Evolutionary conservation across 2,113 vertebrate genomes (phyloP).

Genomic region (Coptodon bakossiorum): DNA sequence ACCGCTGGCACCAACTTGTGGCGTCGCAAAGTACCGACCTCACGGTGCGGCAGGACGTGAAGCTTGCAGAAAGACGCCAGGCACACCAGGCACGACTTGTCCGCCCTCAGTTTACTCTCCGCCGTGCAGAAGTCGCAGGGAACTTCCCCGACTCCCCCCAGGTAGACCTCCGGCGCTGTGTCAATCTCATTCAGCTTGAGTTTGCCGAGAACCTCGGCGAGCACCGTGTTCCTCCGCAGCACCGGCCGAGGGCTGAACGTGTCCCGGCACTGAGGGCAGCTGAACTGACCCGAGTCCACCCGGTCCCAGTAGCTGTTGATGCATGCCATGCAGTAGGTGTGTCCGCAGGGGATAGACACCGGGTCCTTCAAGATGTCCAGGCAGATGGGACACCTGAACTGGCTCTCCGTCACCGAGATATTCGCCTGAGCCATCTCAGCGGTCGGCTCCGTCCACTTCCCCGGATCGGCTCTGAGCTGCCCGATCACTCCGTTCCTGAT

Average conservation of each 20-base stretch:
- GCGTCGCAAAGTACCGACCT: slow-evolving; percentile 82
- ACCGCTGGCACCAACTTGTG: slow-evolving; percentile 87
- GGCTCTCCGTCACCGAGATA: slow-evolving; percentile 66
- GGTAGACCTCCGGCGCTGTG: slow-evolving; percentile 28
- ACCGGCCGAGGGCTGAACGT: slow-evolving; percentile 61
- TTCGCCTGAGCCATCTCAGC: slow-evolving; percentile 58
- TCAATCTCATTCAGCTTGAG: slow-evolving; percentile 36
- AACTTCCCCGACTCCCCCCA: slow-evolving; percentile 72
- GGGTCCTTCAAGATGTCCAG: slow-evolving; percentile 65
- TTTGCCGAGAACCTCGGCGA: slow-evolving; percentile 62
- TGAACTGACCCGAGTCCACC: slow-evolving; percentile 22
- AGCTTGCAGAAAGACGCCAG: slow-evolving; percentile 88
- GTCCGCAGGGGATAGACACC: slow-evolving; percentile 70
- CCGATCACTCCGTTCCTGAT: background rate
- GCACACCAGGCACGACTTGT: slow-evolving; percentile 87
- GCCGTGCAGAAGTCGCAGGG: slow-evolving; percentile 86
- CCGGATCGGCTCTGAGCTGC: background rate
- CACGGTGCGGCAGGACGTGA: slow-evolving; percentile 84
- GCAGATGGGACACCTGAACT: slow-evolving; percentile 68
- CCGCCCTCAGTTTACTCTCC: slow-evolving; percentile 79
- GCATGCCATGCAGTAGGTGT: slow-evolving; percentile 71
- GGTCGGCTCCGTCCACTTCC: background rate
- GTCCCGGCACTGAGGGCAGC: slow-evolving; percentile 67
- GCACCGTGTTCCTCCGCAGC: slow-evolving; percentile 68
- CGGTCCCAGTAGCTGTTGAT: slow-evolving; percentile 67